These are phyloP conservation scores for Diorhabda sublineata DNA, from an alignment of 1,140 invertebrate species.

Conservation along the genomic window DNA sequence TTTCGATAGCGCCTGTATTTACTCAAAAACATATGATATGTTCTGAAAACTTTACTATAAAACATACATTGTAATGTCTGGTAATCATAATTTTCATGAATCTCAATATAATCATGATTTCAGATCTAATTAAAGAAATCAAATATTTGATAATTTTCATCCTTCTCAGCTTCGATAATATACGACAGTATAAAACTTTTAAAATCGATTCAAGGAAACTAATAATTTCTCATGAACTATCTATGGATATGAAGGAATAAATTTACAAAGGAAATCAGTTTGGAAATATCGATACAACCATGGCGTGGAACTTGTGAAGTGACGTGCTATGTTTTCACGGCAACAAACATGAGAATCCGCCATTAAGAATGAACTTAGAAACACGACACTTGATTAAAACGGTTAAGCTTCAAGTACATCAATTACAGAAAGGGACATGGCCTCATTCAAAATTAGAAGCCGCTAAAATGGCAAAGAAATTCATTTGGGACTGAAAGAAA, in stretches of 20 bases:
- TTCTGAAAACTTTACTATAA: too few relatives aligned
- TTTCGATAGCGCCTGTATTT: too few relatives aligned
- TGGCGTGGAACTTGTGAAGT: slow-evolving; percentile 14
- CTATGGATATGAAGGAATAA: too few relatives aligned
- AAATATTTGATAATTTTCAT: too few relatives aligned
- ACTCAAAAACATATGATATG: too few relatives aligned
- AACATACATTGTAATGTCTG: too few relatives aligned
- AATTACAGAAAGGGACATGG: slow-evolving; percentile 29
- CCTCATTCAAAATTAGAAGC: slow-evolving; percentile 32
- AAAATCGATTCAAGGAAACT: neutral
- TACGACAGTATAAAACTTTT: neutral
- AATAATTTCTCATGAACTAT: too few relatives aligned
- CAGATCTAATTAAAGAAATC: too few relatives aligned
- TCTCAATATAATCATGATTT: too few relatives aligned
- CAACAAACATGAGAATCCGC: slow-evolving; percentile 32
- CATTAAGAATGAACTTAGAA: slow-evolving; percentile 34
- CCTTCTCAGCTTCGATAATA: neutral
- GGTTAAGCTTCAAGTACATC: slow-evolving; percentile 33
- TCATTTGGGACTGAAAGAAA: neutral
- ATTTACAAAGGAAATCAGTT: too few relatives aligned
- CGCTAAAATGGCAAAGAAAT: slow-evolving; percentile 4
- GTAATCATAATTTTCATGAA: too few relatives aligned
- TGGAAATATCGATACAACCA: neutral
- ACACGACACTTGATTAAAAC: slow-evolving; percentile 37
- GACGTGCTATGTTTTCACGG: slow-evolving; percentile 22